Evolutionary conservation across 2,113 vertebrate species (phyloP).

Genomic region (Spizaetus ornatus): DNA sequence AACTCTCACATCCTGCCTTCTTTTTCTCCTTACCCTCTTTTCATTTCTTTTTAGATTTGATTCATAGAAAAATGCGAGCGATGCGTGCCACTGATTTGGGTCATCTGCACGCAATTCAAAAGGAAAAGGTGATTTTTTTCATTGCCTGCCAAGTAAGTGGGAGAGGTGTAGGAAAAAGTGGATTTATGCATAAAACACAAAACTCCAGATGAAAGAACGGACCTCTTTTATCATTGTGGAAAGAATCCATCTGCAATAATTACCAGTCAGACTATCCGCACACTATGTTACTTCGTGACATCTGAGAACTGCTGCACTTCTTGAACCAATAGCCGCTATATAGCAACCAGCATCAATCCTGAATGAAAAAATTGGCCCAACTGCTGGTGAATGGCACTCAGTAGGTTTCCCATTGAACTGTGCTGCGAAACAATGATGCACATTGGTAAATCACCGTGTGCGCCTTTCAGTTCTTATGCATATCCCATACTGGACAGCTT

Average conservation of each 20-base stretch:
- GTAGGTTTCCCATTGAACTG: constrained; percentile 55
- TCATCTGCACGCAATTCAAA: constrained; percentile 29
- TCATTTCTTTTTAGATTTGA: constrained; percentile 4
- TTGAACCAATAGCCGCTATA: constrained; percentile 9
- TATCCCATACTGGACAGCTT: constrained; percentile 66
- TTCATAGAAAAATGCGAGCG: background rate
- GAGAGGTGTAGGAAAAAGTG: constrained; percentile 6
- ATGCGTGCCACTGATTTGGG: constrained; percentile 6
- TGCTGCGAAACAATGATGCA: constrained; percentile 52
- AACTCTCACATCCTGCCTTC: background rate
- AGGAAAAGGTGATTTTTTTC: constrained; percentile 9
- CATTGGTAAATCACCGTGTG: constrained; percentile 61
- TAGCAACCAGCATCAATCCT: constrained; percentile 39
- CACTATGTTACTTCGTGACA: background rate
- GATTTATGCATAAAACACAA: constrained; percentile 7
- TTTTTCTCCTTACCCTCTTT: background rate
- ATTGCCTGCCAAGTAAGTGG: constrained; percentile 23
- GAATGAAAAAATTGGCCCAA: constrained; percentile 61
- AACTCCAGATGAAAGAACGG: constrained; percentile 1
- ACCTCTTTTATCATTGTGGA: background rate
- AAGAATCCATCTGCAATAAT: constrained; percentile 37
- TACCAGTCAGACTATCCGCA: constrained; percentile 1
- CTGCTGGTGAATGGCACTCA: constrained; percentile 52
- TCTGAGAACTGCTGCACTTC: constrained; percentile 44
- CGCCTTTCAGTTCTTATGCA: constrained; percentile 60